These are phyloP conservation scores for Cremastinae sp. DNA, from an alignment of 2,888 invertebrate species.

Conservation along the genomic window DNA sequence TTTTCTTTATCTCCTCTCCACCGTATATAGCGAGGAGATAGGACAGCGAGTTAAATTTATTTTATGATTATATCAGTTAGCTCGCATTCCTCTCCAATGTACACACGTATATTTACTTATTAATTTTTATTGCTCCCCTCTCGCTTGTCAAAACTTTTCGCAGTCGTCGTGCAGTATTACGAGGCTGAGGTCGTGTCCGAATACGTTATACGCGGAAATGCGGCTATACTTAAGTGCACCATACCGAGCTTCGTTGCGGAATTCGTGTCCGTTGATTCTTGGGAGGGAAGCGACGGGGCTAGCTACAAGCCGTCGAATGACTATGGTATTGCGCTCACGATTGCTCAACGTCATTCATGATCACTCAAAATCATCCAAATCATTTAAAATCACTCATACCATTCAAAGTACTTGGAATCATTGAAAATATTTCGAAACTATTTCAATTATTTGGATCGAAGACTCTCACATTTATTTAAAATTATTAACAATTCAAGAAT, in stretches of 20 bases:
- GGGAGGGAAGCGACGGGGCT: conserved; percentile 85
- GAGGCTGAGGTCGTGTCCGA: conserved; percentile 95
- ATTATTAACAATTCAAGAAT: too few relatives aligned
- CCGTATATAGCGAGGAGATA: neutral
- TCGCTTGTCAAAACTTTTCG: conserved; percentile 4
- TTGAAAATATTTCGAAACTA: too few relatives aligned
- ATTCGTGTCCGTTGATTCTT: conserved; percentile 93
- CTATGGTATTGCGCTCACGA: conserved; percentile 84
- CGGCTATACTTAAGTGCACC: conserved; percentile 92
- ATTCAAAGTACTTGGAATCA: too few relatives aligned
- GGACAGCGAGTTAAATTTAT: too few relatives aligned
- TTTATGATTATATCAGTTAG: too few relatives aligned
- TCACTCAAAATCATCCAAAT: neutral
- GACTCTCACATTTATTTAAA: too few relatives aligned
- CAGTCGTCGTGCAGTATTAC: conserved; percentile 94
- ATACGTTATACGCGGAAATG: conserved; percentile 93
- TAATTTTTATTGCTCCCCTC: too few relatives aligned
- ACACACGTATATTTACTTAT: too few relatives aligned
- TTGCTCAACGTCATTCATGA: conserved; percentile 7
- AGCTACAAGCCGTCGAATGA: conserved; percentile 87
- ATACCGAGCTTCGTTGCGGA: conserved; percentile 95
- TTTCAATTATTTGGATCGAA: too few relatives aligned
- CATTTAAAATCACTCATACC: too few relatives aligned
- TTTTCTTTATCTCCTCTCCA: too few relatives aligned
- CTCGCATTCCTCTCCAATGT: too few relatives aligned